phyloP scores from a whole-genome alignment of 2,797 vertebrate species.

The Tinamus major region DNA sequence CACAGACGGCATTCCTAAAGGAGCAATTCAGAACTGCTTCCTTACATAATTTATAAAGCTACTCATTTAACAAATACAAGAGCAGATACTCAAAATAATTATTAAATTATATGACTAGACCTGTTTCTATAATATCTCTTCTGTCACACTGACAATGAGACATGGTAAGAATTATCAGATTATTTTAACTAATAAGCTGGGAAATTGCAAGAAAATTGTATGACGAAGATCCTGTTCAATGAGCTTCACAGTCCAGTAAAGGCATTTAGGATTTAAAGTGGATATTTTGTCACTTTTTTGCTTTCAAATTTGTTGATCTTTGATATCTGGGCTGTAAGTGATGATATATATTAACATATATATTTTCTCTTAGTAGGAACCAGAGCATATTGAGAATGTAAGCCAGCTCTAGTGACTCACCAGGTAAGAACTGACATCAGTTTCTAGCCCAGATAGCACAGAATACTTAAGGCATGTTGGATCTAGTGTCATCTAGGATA shows the following conservation, averaged over 20 bases:
- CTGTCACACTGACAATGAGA: neutral
- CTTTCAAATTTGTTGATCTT: neutral
- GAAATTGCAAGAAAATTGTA: constrained; percentile 26
- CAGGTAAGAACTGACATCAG: neutral
- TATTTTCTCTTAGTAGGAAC: neutral
- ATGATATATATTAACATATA: neutral
- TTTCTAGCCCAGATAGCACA: neutral
- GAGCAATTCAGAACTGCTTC: neutral
- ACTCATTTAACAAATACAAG: neutral
- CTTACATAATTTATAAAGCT: neutral
- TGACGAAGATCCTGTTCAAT: neutral
- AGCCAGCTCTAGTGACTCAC: neutral
- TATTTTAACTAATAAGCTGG: constrained; percentile 31
- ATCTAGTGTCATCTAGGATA: neutral
- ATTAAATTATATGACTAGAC: neutral
- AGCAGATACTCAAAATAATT: constrained; percentile 16
- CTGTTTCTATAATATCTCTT: neutral
- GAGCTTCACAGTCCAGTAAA: constrained; percentile 9
- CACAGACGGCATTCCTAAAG: neutral
- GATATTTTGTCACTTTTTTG: neutral
- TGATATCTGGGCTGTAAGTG: neutral
- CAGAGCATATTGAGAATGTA: neutral
- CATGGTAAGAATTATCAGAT: neutral
- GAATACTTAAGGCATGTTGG: neutral
- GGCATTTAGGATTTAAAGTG: neutral